These are phyloP conservation scores for Julus scandinavius DNA, from an alignment of 2,888 invertebrate genomes.

Conservation along the genomic window DNA sequence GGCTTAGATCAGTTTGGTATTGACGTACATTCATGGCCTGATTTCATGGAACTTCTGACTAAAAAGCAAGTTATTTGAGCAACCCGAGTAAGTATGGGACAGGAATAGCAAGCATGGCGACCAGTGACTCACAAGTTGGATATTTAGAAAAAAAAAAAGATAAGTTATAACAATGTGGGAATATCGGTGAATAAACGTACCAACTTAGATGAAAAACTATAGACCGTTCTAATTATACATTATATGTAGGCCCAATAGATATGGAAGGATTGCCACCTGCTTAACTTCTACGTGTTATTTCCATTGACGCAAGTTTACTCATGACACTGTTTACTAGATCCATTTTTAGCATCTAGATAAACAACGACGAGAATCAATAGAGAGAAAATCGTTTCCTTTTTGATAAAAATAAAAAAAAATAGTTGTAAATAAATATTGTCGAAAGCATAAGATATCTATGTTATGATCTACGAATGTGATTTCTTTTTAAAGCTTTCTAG, in stretches of 20 bases:
- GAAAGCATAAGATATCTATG: neutral
- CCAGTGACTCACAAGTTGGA: neutral
- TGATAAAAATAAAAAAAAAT: neutral
- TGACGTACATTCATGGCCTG: conserved; percentile 23
- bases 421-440: conserved; percentile 10
- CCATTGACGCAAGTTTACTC: conserved; percentile 26
- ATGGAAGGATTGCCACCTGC: conserved; percentile 26
- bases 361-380: neutral
- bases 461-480: neutral
- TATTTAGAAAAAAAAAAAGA: too few species aligned
- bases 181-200: conserved; percentile 26
- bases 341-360: conserved; percentile 33
- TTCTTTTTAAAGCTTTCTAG: neutral
- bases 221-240: neutral
- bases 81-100: neutral
- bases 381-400: neutral
- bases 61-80: neutral
- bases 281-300: neutral
- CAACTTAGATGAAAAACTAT: neutral
- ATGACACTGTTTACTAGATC: conserved; percentile 9
- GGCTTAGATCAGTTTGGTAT: conserved; percentile 8
- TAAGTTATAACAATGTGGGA: neutral
- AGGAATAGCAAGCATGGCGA: neutral
- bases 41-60: neutral
- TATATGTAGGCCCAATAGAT: neutral